Evolutionary conservation across 2,113 vertebrate species (phyloP), one percentile per base, ranked within the genome.

Genomic region (Turnix velox): DNA sequence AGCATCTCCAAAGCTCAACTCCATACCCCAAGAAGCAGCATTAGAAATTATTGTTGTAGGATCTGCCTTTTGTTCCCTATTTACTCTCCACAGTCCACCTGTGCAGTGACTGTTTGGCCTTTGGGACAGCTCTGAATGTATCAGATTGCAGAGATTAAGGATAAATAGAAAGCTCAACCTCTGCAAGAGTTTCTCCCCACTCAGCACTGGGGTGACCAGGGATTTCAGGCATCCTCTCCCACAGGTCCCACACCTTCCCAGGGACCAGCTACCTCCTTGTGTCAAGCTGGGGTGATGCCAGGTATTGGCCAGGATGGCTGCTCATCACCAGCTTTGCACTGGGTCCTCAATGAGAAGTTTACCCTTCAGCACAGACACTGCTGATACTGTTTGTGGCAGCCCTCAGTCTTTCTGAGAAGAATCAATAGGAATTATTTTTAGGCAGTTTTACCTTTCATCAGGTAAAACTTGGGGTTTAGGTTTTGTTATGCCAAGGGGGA

Each of bases 241-340:
- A 39, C 43, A 4, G 6, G 37, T 61, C 48, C 48, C 35, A 6
- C 51, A 15, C 33, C 33, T 52, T 40, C n/a, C 48, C 4, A 3
- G 20, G 30, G 20, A 54, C 52, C 35, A 7, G 54, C 42, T 1
- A 0, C 30, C 52, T n/a, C 2, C 1, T 8, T 7, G 18, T 28
- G 31, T 55, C 9, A 2, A 63, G 40, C 12, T 10, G 0, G 0
- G 19, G 33, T 5, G 57, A 65, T 35, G 71, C 45, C 20, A 2
- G 1, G 45, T 9, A 30, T 19, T 3, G 0, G 27, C 52, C 2
- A 1, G 59, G 39, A 42, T 6, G 1, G 5, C 39, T 3, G 33
- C 16, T 33, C 9, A 7, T 8, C 59, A 31, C 28, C 6, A 3
- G 54, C 51, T 27, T 48, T 18, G 31, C 7, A 2, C 37, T 10